These are phyloP conservation scores for Daktulosphaira vitifoliae DNA, from an alignment of 1,140 invertebrate species.

Conservation along the genomic window DNA sequence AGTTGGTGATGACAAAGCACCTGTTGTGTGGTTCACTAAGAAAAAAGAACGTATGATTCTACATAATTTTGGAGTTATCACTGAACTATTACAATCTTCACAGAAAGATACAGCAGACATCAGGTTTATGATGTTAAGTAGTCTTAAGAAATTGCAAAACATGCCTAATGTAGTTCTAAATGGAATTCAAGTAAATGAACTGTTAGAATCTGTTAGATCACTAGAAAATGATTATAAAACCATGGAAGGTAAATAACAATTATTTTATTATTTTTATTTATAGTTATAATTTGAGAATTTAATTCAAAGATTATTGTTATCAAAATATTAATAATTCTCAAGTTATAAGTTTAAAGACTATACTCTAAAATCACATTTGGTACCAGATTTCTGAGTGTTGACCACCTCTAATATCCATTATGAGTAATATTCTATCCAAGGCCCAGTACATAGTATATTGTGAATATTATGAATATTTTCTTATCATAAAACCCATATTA, in stretches of 20 bases:
- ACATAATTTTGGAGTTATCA: neutral
- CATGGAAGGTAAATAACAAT: conserved; percentile 8
- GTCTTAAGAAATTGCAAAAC: neutral
- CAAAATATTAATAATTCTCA: too few relatives aligned
- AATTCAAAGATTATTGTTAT: too few relatives aligned
- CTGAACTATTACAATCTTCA: neutral
- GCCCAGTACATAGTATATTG: too few relatives aligned
- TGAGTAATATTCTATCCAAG: too few relatives aligned
- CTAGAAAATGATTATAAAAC: conserved; percentile 18
- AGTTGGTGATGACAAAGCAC: neutral
- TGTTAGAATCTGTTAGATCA: conserved; percentile 13
- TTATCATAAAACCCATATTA: too few relatives aligned
- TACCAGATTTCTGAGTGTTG: too few relatives aligned
- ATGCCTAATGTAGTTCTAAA: conserved; percentile 3
- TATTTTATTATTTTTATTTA: neutral
- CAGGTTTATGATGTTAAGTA: conserved; percentile 1
- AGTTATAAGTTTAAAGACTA: too few relatives aligned
- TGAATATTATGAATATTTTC: too few relatives aligned
- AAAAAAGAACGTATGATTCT: conserved; percentile 8
- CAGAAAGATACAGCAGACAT: conserved; percentile 7
- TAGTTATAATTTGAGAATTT: neutral
- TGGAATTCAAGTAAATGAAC: conserved; percentile 13
- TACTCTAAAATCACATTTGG: too few relatives aligned
- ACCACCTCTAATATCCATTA: too few relatives aligned
- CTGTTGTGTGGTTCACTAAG: neutral